Percentiles rank a stretch among this genome's conserved stretches.
phyloP scores from a whole-genome alignment of 2,888 invertebrate genomes.

The Quadroppia sp. region DNA sequence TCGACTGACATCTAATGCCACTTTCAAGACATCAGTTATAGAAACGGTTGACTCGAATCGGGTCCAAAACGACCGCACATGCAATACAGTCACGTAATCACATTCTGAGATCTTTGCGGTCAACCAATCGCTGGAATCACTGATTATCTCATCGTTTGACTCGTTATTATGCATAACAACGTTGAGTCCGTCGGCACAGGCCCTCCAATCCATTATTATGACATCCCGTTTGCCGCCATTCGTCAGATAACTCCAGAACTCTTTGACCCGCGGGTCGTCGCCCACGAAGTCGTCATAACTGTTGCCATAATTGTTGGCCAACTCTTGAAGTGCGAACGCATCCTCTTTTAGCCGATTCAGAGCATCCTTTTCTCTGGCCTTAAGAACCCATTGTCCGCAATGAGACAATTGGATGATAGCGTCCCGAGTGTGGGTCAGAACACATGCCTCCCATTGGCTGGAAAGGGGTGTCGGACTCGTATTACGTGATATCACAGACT shows the following conservation, averaged over 20 bases:
- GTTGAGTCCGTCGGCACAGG: conserved; percentile 7
- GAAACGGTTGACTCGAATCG: not conserved
- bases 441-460: conserved; percentile 30
- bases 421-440: conserved; percentile 13
- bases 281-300: not conserved
- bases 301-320: conserved; percentile 24
- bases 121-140: conserved; percentile 25
- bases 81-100: conserved; percentile 16
- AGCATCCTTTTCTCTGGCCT: conserved; percentile 35
- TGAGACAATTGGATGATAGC: conserved; percentile 33
- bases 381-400: conserved; percentile 40
- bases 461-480: conserved; percentile 18
- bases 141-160: conserved; percentile 7
- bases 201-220: conserved; percentile 11
- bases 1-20: conserved; percentile 5
- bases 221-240: conserved; percentile 12
- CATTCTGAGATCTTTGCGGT: conserved; percentile 29
- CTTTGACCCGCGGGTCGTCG: not conserved
- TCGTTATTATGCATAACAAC: conserved; percentile 21
- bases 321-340: conserved; percentile 35
- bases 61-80: conserved; percentile 9
- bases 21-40: conserved; percentile 21
- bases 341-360: conserved; percentile 29
- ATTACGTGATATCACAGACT: conserved; percentile 33
- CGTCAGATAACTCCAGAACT: not conserved